Base-by-base conservation (phyloP, 1,140 invertebrate species). In the Ceratina australensis region DNA sequence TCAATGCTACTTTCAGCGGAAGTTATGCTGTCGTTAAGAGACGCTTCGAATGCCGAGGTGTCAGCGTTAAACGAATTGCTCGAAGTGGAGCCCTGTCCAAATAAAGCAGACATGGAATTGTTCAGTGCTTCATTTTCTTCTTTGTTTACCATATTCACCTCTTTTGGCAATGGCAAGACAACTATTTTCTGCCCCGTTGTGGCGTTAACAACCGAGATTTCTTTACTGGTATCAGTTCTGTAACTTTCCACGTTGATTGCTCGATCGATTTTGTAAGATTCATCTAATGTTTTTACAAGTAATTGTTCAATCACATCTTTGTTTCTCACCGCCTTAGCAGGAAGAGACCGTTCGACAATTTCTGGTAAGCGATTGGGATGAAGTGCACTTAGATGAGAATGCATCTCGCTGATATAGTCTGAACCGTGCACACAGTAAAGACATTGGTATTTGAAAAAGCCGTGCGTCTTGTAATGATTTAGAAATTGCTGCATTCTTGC, bases 401-500 rank as follows among this genome's bases (percentile, higher is more conserved):
- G 88, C 24, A 93, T 86, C 20, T 93, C 92, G 16, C 84, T 80
- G 4, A 89, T 75, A 10, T 81, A 87, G n/a, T 92, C 87, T 3
- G 90, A 79, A 10, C 93, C 93, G 82, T 88, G 87, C 13, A 90
- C 49, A 74, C 93, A 94, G 76, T 93, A 93, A 2, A 92, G 83
- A 65, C 93, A 94, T 64, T 94, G 93, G 60, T 89, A 93, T 33
- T 92, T 93, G 47, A 90, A 90, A 78, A 92, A 89, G 13, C 89
- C 89, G 61, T 94, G 93, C 5, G 74, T 47, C 26, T 91, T 92
- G 74, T 93, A 93, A 75, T 93, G 92, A 88, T 91, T 33, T 4
- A 92, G 82, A 0, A 93, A 73, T 10, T 83, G 73, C 16, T 88
- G 80, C n/a, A 88, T 63, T 61, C 76, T 86, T 16, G 49, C n/a